Percentiles rank a stretch among this genome's conserved stretches.
These are phyloP conservation scores for Caenorhabditis sp. DNA, from an alignment of 2,888 invertebrate genomes.

Conservation along the genomic window DNA sequence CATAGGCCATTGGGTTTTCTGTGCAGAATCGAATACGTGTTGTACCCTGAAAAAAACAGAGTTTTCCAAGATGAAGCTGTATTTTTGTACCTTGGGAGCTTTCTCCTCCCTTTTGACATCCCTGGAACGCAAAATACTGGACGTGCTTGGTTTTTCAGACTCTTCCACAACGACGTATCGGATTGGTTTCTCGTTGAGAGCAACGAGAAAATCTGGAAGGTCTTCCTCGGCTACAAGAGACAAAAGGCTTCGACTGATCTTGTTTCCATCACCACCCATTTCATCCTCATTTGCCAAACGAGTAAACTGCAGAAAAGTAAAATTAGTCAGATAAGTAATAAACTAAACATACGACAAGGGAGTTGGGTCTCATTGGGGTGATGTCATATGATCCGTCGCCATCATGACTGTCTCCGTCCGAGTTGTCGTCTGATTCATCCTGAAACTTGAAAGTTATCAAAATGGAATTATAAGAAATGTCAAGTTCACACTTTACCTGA, in stretches of 20 bases:
- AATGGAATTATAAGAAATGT: neutral
- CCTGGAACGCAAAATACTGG: conserved; percentile 48
- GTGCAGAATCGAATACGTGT: conserved; percentile 59
- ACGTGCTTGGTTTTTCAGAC: conserved; percentile 54
- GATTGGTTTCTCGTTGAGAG: conserved; percentile 60
- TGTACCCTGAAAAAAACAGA: conserved; percentile 34
- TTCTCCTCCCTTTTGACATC: conserved; percentile 42
- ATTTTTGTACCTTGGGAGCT: conserved; percentile 23
- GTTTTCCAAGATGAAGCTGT: too few species aligned
- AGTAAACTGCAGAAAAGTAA: conserved; percentile 56
- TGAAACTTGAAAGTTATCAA: conserved; percentile 10
- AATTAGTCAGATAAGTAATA: too few species aligned
- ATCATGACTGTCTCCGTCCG: conserved; percentile 55
- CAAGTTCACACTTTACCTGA: conserved; percentile 31
- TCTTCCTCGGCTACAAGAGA: conserved; percentile 63
- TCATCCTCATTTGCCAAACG: conserved; percentile 60
- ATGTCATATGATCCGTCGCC: conserved; percentile 61
- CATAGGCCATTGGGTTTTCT: conserved; percentile 59
- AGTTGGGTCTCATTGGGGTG: conserved; percentile 58
- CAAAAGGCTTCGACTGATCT: conserved; percentile 55
- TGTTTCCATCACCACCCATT: conserved; percentile 61
- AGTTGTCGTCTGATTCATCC: conserved; percentile 63
- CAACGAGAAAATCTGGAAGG: conserved; percentile 61
- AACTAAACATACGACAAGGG: conserved; percentile 38
- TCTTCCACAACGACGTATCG: conserved; percentile 56